Conservation (phyloP, 2,113 vertebrate genomes). For the Bubo blakistoni region DNA sequence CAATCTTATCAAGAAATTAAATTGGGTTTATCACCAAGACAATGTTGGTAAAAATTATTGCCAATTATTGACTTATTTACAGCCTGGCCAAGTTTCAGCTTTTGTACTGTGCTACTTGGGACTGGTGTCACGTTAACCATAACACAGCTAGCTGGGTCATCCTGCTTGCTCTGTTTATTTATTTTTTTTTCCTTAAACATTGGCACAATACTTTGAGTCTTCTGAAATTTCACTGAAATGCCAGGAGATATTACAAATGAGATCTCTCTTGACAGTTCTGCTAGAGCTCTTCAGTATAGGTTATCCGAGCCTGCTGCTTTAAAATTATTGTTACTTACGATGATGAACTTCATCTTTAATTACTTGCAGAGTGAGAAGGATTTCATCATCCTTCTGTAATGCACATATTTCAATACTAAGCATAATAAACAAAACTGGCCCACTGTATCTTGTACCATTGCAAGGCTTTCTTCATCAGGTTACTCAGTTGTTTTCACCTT, state of each 20-base stretch:
- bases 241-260: not conserved
- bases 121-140: constrained; percentile 13
- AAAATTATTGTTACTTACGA: not conserved
- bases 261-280: not conserved
- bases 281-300: not conserved
- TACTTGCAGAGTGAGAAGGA: not conserved
- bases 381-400: not conserved
- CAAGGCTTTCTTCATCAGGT: not conserved
- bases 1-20: not conserved
- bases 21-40: not conserved
- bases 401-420: not conserved
- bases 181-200: constrained; percentile 11
- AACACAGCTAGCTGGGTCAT: constrained; percentile 23
- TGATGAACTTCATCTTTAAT: not conserved
- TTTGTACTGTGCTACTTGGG: not conserved
- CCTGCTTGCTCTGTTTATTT: constrained; percentile 13
- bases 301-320: not conserved
- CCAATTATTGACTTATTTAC: constrained; percentile 43
- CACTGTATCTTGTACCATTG: not conserved
- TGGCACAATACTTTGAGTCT: not conserved
- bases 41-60: not conserved
- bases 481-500: not conserved
- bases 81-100: not conserved
- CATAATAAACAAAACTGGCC: not conserved
- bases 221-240: not conserved